Conservation (phyloP, 2,888 invertebrate species). For the Osmoderma eremita region DNA sequence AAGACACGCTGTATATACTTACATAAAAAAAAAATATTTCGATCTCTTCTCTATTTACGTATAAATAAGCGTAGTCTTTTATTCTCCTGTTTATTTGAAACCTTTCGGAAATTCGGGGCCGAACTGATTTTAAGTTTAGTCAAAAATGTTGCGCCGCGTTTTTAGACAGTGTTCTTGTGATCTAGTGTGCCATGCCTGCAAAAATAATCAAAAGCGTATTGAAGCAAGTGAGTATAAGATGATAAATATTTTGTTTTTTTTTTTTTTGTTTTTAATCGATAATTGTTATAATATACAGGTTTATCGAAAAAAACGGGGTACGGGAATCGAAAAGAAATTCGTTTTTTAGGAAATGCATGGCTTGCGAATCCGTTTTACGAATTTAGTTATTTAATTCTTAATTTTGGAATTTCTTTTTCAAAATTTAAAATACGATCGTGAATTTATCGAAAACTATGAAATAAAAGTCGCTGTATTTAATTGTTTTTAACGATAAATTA, state of each 20-base stretch:
- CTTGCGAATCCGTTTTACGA: no score
- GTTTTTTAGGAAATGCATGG: no score
- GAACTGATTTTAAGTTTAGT: background rate
- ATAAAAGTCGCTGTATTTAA: background rate
- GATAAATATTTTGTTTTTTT: background rate
- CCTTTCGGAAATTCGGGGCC: background rate
- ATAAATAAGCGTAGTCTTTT: constrained; percentile 46
- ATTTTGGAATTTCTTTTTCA: no score
- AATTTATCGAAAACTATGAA: no score
- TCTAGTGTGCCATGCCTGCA: constrained; percentile 14
- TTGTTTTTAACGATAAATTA: background rate
- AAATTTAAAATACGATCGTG: no score
- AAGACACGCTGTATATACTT: constrained; percentile 6
- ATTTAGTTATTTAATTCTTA: no score
- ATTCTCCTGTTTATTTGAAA: constrained; percentile 44
- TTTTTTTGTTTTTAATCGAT: background rate
- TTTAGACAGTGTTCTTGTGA: constrained; percentile 9
- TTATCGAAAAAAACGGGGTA: background rate
- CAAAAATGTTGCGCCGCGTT: background rate
- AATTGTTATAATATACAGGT: constrained; percentile 8
- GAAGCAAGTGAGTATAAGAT: constrained; percentile 17
- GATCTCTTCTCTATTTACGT: constrained; percentile 6
- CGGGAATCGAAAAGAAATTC: no score
- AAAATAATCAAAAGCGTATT: constrained; percentile 3
- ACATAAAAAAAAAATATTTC: background rate